phyloP scores from a whole-genome alignment of 2,797 vertebrate genomes.

The Cuniculus paca region DNA sequence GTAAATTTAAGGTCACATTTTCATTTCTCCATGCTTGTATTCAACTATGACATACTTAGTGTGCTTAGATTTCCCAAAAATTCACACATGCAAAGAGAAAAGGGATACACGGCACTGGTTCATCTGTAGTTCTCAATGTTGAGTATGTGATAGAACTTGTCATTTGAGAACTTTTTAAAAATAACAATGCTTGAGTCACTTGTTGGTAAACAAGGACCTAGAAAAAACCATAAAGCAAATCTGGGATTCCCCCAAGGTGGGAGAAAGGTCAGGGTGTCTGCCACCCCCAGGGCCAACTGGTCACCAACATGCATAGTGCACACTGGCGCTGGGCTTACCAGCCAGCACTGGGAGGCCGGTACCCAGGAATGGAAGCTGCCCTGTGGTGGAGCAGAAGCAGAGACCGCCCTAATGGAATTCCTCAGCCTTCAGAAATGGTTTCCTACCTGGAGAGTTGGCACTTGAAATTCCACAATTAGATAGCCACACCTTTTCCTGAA shows the following conservation, averaged over 20 bases:
- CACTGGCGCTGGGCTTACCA: not conserved
- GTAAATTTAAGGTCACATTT: not conserved
- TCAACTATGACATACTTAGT: not conserved
- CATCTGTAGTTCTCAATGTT: not conserved
- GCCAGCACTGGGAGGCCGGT: not conserved
- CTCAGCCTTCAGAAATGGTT: not conserved
- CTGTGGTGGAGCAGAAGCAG: accelerated
- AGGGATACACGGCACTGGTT: not conserved
- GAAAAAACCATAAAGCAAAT: not conserved
- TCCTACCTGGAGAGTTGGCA: not conserved
- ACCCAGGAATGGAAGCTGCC: not conserved
- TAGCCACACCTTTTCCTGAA: not conserved
- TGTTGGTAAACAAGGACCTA: not conserved
- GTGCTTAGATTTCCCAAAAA: not conserved
- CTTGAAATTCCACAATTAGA: not conserved
- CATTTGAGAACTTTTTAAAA: not conserved
- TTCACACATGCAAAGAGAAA: not conserved
- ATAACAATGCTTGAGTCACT: not conserved
- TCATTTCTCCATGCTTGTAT: not conserved
- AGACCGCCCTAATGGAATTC: not conserved
- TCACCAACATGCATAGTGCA: not conserved
- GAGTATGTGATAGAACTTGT: not conserved
- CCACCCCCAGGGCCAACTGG: too few species aligned
- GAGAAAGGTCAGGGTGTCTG: too few species aligned
- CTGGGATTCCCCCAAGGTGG: not conserved